phyloP scores from a whole-genome alignment of 2,797 vertebrate genomes.

The Mastacembelus armatus region DNA sequence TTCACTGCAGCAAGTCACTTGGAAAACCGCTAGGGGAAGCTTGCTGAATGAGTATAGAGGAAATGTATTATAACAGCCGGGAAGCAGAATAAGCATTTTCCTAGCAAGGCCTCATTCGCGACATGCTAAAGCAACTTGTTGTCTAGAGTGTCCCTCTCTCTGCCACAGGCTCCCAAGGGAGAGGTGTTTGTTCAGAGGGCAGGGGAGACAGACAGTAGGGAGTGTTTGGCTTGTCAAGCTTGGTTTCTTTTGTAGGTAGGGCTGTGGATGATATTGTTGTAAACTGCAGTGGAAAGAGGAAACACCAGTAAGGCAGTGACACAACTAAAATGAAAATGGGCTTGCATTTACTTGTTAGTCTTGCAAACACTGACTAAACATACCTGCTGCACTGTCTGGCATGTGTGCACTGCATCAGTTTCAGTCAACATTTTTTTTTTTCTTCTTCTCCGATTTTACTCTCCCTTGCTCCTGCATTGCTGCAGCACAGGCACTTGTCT shows the following conservation, averaged over 20 bases:
- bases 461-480: slow-evolving; percentile 64
- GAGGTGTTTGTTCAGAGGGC: slow-evolving; percentile 66
- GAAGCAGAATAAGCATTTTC: slow-evolving; percentile 36
- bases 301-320: slow-evolving; percentile 40
- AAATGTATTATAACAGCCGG: slow-evolving; percentile 36
- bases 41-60: slow-evolving; percentile 13
- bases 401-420: slow-evolving; percentile 24
- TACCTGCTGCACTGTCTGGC: not conserved
- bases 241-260: slow-evolving; percentile 36
- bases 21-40: slow-evolving; percentile 5
- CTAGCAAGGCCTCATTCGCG: slow-evolving; percentile 27
- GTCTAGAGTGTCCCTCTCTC: slow-evolving; percentile 40
- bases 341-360: slow-evolving; percentile 23
- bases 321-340: slow-evolving; percentile 28
- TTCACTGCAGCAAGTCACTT: slow-evolving; percentile 36
- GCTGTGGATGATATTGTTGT: slow-evolving; percentile 19
- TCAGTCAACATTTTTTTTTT: slow-evolving; percentile 8
- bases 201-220: slow-evolving; percentile 49
- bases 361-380: not conserved
- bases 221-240: slow-evolving; percentile 53
- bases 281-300: slow-evolving; percentile 16
- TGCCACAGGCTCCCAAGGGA: slow-evolving; percentile 43
- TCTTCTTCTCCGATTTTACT: not conserved
- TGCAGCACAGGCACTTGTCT: slow-evolving; percentile 68
- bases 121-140: slow-evolving; percentile 34